A percentile compares a stretch with the other conserved stretches of the same genome.
Conservation (phyloP, 2,113 vertebrate species). For the Caretta caretta region DNA sequence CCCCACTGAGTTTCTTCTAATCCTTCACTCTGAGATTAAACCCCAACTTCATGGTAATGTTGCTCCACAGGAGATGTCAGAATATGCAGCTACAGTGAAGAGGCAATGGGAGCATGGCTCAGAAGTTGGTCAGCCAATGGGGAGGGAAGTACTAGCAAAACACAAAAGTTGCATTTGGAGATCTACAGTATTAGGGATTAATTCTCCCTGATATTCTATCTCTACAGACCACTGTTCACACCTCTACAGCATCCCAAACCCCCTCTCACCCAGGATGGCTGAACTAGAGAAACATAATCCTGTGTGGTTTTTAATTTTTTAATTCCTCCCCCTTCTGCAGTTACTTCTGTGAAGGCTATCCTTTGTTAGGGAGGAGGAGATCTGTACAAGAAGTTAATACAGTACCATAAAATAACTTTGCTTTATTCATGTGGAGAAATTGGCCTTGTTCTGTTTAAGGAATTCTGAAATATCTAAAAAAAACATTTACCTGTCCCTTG, state of each 20-base stretch:
- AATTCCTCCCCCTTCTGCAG: neutral
- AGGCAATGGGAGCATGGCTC: neutral
- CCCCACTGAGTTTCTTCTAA: neutral
- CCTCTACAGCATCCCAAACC: neutral
- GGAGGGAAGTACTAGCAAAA: neutral
- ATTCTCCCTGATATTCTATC: neutral
- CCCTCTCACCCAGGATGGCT: neutral
- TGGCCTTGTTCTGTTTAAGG: neutral
- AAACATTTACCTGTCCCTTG: neutral
- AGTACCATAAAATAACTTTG: neutral
- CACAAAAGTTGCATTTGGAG: neutral
- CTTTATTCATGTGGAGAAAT: neutral
- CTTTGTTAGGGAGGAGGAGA: neutral
- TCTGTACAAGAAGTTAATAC: neutral
- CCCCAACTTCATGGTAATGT: neutral
- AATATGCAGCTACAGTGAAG: neutral
- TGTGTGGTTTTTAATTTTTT: neutral
- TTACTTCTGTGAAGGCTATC: neutral
- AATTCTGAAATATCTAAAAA: neutral
- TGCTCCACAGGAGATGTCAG: neutral
- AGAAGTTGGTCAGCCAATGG: neutral
- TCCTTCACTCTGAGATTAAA: neutral
- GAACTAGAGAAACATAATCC: neutral
- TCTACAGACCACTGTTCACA: neutral
- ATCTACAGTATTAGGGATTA: neutral